These are phyloP conservation scores for Drosophila persimilis DNA, from an alignment of 1,140 invertebrate species.

Conservation along the genomic window DNA sequence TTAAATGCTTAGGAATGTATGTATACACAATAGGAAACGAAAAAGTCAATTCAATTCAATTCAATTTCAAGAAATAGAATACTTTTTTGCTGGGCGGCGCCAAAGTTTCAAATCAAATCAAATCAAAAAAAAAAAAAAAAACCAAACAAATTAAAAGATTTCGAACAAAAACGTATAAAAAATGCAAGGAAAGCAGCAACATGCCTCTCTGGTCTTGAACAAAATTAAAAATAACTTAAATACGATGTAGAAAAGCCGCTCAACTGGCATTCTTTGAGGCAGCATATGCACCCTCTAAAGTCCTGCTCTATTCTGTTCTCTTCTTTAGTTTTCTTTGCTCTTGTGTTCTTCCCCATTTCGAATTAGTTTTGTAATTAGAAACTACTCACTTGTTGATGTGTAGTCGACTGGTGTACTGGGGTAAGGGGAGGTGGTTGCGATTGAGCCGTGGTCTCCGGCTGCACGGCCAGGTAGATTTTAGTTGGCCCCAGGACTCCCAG, in stretches of 20 bases:
- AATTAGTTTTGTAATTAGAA: constrained; percentile 71
- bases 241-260: constrained; percentile 38
- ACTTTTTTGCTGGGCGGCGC: neutral
- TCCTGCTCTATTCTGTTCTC: constrained; percentile 16
- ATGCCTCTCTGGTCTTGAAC: constrained; percentile 49
- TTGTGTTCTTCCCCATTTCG: constrained; percentile 12
- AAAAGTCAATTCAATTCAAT: neutral
- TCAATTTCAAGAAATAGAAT: constrained; percentile 8
- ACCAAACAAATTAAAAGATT: constrained; percentile 56
- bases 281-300: constrained; percentile 17
- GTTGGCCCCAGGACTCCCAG: constrained; percentile 92
- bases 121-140: constrained; percentile 12
- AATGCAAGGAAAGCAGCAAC: constrained; percentile 63
- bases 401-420: constrained; percentile 83
- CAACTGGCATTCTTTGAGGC: constrained; percentile 26
- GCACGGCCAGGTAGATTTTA: constrained; percentile 92
- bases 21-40: constrained; percentile 28
- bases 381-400: constrained; percentile 83
- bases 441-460: constrained; percentile 84
- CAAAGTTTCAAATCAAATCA: neutral
- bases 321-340: no score
- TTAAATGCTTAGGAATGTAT: constrained; percentile 56
- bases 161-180: constrained; percentile 57
- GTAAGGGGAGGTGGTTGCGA: constrained; percentile 84
- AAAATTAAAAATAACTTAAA: constrained; percentile 56